Evolutionary conservation across 1,140 invertebrate species (phyloP).

Genomic region (Pteromalus puparum): DNA sequence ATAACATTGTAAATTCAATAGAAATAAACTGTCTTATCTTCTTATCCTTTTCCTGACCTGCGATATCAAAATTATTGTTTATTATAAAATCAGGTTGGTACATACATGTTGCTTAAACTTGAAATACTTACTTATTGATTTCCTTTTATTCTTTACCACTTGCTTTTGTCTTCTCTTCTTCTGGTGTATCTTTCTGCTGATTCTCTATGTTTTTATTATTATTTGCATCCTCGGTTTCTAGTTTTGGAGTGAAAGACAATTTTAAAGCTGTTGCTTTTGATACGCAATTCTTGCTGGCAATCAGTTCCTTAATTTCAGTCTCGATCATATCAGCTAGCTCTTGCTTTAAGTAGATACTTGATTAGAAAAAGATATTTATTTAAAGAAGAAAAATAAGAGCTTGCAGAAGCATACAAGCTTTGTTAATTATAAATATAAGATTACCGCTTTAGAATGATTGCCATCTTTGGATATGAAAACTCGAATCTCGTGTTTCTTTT

Average conservation of each 20-base stretch:
- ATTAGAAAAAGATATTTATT: slow-evolving; percentile 7
- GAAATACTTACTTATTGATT: too few relatives aligned
- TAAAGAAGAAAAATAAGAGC: neutral
- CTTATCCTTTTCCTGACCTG: neutral
- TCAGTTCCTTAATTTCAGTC: slow-evolving; percentile 68
- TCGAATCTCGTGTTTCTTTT: slow-evolving; percentile 78
- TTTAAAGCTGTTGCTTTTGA: neutral
- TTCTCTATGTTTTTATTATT: neutral
- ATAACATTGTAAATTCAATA: neutral
- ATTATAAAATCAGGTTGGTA: neutral
- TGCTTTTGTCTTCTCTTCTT: neutral
- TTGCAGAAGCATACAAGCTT: too few relatives aligned
- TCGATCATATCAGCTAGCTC: slow-evolving; percentile 75
- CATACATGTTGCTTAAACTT: neutral
- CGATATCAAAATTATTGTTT: neutral
- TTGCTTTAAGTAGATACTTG: slow-evolving; percentile 73
- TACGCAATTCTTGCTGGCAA: slow-evolving; percentile 55
- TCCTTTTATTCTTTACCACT: neutral
- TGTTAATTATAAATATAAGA: neutral
- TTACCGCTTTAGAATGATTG: slow-evolving; percentile 67
- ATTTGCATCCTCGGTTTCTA: neutral
- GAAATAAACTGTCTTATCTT: neutral
- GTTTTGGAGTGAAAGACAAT: neutral
- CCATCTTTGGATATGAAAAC: slow-evolving; percentile 76
- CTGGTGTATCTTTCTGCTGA: neutral